Evolutionary conservation across 2,113 vertebrate genomes (phyloP).

Genomic region (Cariama cristata): DNA sequence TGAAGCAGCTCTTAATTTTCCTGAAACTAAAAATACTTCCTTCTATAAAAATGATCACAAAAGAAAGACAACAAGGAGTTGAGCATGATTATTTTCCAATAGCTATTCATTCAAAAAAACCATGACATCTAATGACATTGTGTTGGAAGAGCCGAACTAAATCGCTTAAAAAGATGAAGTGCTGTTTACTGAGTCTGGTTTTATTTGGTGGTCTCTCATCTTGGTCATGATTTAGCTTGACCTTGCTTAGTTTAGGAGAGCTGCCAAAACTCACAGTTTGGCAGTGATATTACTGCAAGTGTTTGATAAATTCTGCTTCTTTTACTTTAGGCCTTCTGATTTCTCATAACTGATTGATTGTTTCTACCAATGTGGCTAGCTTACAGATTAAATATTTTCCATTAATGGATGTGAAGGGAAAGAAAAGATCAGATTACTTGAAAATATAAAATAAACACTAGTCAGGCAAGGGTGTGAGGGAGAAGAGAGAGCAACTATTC

Average conservation of each 20-base stretch:
- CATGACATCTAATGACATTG: neutral
- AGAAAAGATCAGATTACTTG: neutral
- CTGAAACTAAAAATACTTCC: neutral
- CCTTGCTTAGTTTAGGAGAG: neutral
- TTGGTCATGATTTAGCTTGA: neutral
- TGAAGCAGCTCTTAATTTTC: neutral
- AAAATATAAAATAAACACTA: neutral
- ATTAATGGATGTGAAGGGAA: neutral
- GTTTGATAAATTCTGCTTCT: neutral
- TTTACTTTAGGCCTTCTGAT: neutral
- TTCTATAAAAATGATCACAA: neutral
- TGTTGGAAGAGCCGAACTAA: neutral
- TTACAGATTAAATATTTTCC: neutral
- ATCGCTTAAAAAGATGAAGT: neutral
- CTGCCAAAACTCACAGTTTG: neutral
- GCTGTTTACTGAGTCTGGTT: neutral
- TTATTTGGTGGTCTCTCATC: neutral
- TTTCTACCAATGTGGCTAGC: neutral
- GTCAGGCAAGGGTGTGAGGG: neutral
- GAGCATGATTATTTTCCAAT: neutral
- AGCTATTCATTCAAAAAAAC: neutral
- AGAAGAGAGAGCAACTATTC: neutral
- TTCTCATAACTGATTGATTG: neutral
- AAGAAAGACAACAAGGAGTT: neutral
- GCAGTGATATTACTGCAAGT: neutral